These are phyloP conservation scores for Eupithecia exiguata DNA, from an alignment of 2,888 invertebrate genomes.

Conservation along the genomic window DNA sequence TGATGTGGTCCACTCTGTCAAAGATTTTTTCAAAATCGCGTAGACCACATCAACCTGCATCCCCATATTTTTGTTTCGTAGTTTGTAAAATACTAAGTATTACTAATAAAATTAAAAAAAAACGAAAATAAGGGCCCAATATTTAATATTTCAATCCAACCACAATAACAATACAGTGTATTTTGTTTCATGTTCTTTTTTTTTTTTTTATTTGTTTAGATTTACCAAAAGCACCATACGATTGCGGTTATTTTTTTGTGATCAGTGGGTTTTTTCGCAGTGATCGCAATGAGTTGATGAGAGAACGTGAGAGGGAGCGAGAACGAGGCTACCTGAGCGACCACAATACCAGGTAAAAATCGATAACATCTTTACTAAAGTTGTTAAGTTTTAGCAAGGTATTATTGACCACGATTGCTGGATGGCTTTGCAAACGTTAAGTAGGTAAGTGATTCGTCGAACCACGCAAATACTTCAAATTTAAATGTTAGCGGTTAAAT, in stretches of 20 bases:
- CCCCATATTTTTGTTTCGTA: no score
- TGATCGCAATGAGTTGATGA: slow-evolving; percentile 93
- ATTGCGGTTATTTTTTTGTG: no score
- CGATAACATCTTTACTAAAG: slow-evolving; percentile 11
- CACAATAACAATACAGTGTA: neutral
- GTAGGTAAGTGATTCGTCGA: neutral
- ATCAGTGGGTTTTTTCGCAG: slow-evolving; percentile 60
- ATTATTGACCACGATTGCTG: neutral
- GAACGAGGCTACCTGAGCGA: slow-evolving; percentile 90
- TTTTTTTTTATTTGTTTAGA: neutral
- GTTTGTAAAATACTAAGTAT: no score
- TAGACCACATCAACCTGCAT: no score
- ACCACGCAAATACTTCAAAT: neutral
- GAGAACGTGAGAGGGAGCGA: slow-evolving; percentile 88
- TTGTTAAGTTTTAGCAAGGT: neutral
- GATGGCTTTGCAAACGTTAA: no score
- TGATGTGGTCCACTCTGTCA: no score
- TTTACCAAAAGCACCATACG: neutral
- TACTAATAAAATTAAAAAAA: no score
- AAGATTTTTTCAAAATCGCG: no score
- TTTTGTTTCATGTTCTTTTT: no score
- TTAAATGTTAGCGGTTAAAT: neutral
- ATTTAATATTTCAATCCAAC: neutral
- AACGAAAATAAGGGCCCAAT: no score
- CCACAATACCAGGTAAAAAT: slow-evolving; percentile 87